Evolutionary conservation across 2,113 vertebrate species (phyloP).

Genomic region (Aegotheles bennettii): DNA sequence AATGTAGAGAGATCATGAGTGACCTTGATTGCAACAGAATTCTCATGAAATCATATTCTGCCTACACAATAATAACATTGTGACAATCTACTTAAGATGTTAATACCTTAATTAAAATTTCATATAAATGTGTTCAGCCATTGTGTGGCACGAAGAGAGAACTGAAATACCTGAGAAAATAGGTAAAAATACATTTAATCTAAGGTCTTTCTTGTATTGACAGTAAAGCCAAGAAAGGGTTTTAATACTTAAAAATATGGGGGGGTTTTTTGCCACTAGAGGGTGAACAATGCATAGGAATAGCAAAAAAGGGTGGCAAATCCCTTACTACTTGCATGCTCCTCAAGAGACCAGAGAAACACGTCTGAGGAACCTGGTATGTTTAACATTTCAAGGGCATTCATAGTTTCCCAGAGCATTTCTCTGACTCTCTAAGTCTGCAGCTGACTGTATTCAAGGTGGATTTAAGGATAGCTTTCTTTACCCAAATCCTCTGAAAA

Average conservation of each 20-base stretch:
- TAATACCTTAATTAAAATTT: background rate
- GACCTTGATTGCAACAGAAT: background rate
- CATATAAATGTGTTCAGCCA: background rate
- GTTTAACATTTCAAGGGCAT: constrained; percentile 44
- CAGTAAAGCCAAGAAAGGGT: background rate
- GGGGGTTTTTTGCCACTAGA: constrained; percentile 33
- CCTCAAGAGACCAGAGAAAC: background rate
- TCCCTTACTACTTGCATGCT: background rate
- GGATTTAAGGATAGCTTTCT: constrained; percentile 20
- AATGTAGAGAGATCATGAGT: background rate
- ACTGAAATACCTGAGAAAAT: background rate
- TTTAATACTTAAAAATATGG: background rate
- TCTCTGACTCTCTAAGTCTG: background rate
- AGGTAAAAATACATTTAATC: background rate
- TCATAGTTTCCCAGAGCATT: constrained; percentile 25
- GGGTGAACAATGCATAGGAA: constrained; percentile 40
- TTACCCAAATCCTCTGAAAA: background rate
- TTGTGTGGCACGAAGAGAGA: background rate
- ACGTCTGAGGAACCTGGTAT: background rate
- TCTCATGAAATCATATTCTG: background rate
- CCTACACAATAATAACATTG: background rate
- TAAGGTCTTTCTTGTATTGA: background rate
- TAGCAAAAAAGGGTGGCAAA: background rate
- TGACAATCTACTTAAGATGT: background rate
- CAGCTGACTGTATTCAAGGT: background rate